These are phyloP conservation scores for Pteropus alecto DNA, from an alignment of 2,113 vertebrate genomes.

Conservation along the genomic window DNA sequence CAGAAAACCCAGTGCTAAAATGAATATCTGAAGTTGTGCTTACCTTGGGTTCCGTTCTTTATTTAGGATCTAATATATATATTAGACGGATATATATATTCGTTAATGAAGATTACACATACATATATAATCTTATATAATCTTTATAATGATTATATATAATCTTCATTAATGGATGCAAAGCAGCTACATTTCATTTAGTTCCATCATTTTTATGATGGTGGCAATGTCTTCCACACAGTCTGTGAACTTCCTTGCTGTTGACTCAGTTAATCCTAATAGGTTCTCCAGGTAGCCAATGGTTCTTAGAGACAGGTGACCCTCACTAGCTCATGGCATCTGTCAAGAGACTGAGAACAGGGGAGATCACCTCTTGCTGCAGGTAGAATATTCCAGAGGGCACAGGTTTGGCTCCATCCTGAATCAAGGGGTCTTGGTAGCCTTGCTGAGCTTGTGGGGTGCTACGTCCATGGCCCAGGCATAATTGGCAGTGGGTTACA, in stretches of 20 bases:
- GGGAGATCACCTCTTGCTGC: rapidly evolving
- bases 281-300: neutral
- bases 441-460: neutral
- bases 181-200: neutral
- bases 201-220: neutral
- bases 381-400: neutral
- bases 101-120: too few species aligned
- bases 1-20: neutral
- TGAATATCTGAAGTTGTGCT: neutral
- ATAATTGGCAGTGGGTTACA: neutral
- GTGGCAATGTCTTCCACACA: neutral
- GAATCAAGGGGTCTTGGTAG: neutral
- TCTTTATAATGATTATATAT: too few species aligned
- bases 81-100: too few species aligned
- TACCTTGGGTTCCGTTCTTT: neutral
- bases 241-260: neutral
- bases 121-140: too few species aligned
- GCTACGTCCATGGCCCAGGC: neutral
- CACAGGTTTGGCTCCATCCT: neutral
- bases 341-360: neutral
- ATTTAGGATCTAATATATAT: neutral
- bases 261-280: neutral
- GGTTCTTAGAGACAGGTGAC: neutral
- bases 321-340: neutral
- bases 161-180: neutral